phyloP scores from a whole-genome alignment of 2,113 vertebrate genomes.

The Addax nasomaculatus region DNA sequence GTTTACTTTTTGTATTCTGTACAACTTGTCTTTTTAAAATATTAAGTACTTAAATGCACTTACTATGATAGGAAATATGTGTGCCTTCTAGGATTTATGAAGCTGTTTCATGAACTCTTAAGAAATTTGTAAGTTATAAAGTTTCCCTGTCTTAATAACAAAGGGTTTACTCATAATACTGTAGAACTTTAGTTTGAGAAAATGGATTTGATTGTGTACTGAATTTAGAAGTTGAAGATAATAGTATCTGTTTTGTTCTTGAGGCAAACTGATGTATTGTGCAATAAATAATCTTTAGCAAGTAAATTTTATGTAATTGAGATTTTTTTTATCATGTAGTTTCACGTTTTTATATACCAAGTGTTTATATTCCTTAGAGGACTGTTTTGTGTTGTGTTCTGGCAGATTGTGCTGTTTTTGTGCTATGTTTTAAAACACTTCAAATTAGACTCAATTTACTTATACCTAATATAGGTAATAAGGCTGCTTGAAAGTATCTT shows the following conservation, averaged over 20 bases:
- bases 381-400: constrained; percentile 58
- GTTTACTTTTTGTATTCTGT: constrained; percentile 79
- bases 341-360: constrained; percentile 43
- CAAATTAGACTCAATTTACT: constrained; percentile 25
- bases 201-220: constrained; percentile 29
- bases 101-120: constrained; percentile 46
- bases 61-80: constrained; percentile 75
- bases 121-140: constrained; percentile 16
- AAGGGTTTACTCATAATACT: constrained; percentile 26
- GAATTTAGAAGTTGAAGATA: constrained; percentile 39
- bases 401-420: not conserved
- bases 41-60: constrained; percentile 75
- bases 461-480: constrained; percentile 9
- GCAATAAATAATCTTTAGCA: constrained; percentile 81
- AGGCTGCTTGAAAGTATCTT: constrained; percentile 40
- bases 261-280: constrained; percentile 65
- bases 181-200: constrained; percentile 39
- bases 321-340: constrained; percentile 17
- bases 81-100: constrained; percentile 80
- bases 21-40: constrained; percentile 80
- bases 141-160: constrained; percentile 52
- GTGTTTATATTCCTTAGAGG: constrained; percentile 49
- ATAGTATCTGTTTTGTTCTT: constrained; percentile 56
- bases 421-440: constrained; percentile 49
- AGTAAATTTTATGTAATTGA: constrained; percentile 44